Conservation (phyloP, 1,140 invertebrate species). For the Chionoecetes opilio region DNA sequence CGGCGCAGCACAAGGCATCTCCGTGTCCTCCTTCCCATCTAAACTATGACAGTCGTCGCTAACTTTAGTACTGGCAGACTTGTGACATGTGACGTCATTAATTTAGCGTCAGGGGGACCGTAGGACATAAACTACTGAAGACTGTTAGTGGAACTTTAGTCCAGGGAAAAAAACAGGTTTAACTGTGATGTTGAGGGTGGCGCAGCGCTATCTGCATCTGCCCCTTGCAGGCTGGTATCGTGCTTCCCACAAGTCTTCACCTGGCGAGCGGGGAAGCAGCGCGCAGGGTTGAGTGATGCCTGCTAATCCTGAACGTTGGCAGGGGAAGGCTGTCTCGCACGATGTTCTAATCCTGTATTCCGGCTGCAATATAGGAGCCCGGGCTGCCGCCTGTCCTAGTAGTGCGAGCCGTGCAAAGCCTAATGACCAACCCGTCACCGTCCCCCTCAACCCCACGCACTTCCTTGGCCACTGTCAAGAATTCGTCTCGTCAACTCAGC, state of each 20-base stretch:
- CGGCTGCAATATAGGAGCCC: constrained; percentile 73
- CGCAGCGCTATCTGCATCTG: constrained; percentile 58
- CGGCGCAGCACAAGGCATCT: not conserved
- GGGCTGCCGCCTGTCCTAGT: not conserved
- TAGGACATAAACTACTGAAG: not conserved
- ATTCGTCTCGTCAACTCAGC: constrained; percentile 57
- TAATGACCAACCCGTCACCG: constrained; percentile 55
- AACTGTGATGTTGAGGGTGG: constrained; percentile 38
- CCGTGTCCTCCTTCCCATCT: not conserved
- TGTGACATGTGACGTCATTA: not conserved
- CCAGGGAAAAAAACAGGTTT: not conserved
- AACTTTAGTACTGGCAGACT: not conserved
- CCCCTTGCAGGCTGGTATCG: constrained; percentile 22
- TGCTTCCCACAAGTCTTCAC: constrained; percentile 55
- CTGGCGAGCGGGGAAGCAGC: not conserved
- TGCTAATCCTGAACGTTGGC: constrained; percentile 44
- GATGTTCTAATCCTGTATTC: constrained; percentile 69
- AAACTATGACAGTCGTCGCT: not conserved
- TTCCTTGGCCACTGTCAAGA: constrained; percentile 29
- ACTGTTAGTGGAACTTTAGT: not conserved
- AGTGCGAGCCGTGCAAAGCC: constrained; percentile 64
- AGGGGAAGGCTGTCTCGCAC: not conserved
- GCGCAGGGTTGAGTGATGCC: constrained; percentile 43
- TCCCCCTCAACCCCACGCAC: not conserved
- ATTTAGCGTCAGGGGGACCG: not conserved